Base-by-base conservation (phyloP, 2,888 invertebrate species). In the Rosalia funebris region DNA sequence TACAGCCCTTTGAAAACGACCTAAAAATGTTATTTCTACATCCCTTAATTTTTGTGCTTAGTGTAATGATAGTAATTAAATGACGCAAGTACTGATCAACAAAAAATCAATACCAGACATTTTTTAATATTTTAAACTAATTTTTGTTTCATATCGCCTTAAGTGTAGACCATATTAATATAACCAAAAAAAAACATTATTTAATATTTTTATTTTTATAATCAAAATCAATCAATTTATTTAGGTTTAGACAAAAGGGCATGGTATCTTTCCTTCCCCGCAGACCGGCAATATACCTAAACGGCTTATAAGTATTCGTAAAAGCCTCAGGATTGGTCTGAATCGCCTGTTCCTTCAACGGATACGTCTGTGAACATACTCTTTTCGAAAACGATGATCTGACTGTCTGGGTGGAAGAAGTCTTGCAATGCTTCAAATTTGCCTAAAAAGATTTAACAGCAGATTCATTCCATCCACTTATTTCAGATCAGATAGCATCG, bases 211-310 rank as follows among this genome's bases (percentile, higher is more conserved):
- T 25, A 3, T 25, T 7, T 25, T 25, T 7, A 5, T 5, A 25
- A 25, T 25, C 7, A 7, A 3, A 7, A 7, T 25, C 4, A 5
- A 5, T 25, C 4, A 5, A 25, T 5, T 15, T 16, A 1, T 12
- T 45, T 16, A 45, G 11, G 17, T 19, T 9, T 17, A 45, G 16
- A 1, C 12, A 3, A 1, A 45, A 17, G 15, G 14, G 45, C 4
- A 16, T 45, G 17, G 9, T 17, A 3, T 45, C 17, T 19, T 17
- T 45, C 45, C 45, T 15, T 11, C 45, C 45, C 11, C 45, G n/a
- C 1, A 45, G 45, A 1, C 45, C 17, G 17, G 10, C 14, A 17
- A 45, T n/a, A 17, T 17, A 45, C 10, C n/a, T 14, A 1, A 10
- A 9, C 1, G n/a, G 45, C 3, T 16, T 20, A 4, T 12, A 9